These are phyloP conservation scores for Chalcis sispes DNA, from an alignment of 2,888 invertebrate genomes.

Conservation along the genomic window DNA sequence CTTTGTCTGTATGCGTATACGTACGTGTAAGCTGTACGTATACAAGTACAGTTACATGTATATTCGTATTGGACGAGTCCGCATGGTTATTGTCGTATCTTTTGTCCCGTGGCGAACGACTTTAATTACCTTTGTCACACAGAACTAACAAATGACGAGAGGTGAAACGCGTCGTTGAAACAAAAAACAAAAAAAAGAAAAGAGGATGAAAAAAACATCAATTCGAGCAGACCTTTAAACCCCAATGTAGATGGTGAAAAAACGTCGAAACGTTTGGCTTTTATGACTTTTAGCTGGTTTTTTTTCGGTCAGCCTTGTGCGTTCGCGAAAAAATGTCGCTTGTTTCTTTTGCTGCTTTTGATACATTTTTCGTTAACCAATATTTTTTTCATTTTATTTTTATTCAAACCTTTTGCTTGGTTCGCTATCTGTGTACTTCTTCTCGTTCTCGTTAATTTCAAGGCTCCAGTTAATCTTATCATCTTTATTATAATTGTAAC, in stretches of 20 bases:
- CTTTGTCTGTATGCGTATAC: not conserved
- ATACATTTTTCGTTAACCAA: too few species aligned
- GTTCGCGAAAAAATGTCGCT: conserved; percentile 23
- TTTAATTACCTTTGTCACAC: conserved; percentile 56
- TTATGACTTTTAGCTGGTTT: conserved; percentile 36
- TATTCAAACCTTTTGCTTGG: too few species aligned
- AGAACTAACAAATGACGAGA: conserved; percentile 32
- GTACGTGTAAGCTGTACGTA: not conserved
- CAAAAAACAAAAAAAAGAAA: not conserved
- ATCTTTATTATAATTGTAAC: too few species aligned
- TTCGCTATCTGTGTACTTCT: too few species aligned
- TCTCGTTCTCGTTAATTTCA: too few species aligned
- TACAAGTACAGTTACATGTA: not conserved
- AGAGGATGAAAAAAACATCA: not conserved
- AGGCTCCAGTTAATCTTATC: too few species aligned
- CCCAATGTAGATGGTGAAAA: not conserved
- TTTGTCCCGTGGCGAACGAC: conserved; percentile 34
- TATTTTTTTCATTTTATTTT: too few species aligned
- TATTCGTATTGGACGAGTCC: conserved; percentile 15
- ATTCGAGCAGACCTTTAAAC: conserved; percentile 4
- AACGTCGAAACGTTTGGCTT: conserved; percentile 24
- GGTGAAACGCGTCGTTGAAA: too few species aligned
- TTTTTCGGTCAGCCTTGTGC: not conserved
- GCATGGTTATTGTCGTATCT: conserved; percentile 55
- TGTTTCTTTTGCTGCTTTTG: conserved; percentile 23